These are phyloP conservation scores for Sarcophilus harrisii DNA, from an alignment of 2,797 vertebrate genomes.

Conservation along the genomic window DNA sequence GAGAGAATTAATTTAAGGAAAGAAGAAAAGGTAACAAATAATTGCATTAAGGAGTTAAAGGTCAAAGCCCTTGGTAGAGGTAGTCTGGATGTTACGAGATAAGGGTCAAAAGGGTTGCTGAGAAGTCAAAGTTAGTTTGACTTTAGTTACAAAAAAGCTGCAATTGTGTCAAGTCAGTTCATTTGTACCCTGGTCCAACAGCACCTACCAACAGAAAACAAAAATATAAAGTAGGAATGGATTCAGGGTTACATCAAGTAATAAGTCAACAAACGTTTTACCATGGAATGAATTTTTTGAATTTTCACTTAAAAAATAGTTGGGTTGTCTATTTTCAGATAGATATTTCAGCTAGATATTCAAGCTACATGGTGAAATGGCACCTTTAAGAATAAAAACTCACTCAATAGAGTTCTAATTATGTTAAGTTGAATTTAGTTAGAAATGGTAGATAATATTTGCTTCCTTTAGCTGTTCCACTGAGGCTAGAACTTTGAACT, in stretches of 20 bases:
- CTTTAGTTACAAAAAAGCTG: background rate
- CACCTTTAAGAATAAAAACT: background rate
- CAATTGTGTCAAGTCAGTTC: background rate
- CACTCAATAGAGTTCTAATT: background rate
- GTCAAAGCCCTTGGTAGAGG: background rate
- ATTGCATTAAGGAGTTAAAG: background rate
- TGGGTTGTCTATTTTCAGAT: background rate
- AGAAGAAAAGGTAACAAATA: background rate
- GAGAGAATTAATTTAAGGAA: too few relatives aligned
- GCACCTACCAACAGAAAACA: background rate
- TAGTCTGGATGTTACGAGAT: background rate
- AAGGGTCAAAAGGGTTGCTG: background rate
- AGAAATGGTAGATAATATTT: background rate
- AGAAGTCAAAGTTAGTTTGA: background rate
- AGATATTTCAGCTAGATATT: background rate
- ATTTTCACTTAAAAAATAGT: background rate
- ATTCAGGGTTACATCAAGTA: background rate
- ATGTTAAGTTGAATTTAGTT: background rate
- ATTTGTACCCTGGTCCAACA: background rate
- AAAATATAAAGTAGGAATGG: background rate
- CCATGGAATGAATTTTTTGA: background rate
- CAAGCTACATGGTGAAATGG: background rate
- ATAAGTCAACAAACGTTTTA: background rate
- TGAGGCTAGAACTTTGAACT: background rate
- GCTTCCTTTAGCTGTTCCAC: background rate